These are phyloP conservation scores for Cephus spinipes DNA, from an alignment of 2,888 invertebrate genomes.

Conservation along the genomic window DNA sequence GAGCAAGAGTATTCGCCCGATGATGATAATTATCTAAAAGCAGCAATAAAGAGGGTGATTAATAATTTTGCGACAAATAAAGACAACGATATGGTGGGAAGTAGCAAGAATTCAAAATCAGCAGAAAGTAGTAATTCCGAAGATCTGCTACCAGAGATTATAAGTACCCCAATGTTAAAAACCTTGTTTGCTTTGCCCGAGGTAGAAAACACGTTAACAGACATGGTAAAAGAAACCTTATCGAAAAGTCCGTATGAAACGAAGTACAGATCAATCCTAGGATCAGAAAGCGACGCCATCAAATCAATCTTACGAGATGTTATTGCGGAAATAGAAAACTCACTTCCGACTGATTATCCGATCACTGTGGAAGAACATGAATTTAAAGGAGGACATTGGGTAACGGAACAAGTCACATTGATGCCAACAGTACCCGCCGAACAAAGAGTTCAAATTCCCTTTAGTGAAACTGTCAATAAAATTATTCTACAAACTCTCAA, in stretches of 20 bases:
- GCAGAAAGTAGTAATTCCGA: slow-evolving; percentile 8
- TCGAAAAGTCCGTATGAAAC: slow-evolving; percentile 16
- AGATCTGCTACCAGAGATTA: slow-evolving; percentile 16
- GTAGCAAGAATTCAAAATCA: slow-evolving; percentile 10
- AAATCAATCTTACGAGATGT: slow-evolving; percentile 20
- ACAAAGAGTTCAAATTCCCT: background rate
- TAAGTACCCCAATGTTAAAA: slow-evolving; percentile 38
- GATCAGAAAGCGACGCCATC: slow-evolving; percentile 28
- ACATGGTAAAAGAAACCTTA: slow-evolving; percentile 35
- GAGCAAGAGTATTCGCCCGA: slow-evolving; percentile 11
- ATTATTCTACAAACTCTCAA: slow-evolving; percentile 17
- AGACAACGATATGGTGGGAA: slow-evolving; percentile 18
- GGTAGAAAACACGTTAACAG: slow-evolving; percentile 40
- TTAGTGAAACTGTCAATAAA: background rate
- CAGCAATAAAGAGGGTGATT: slow-evolving; percentile 42
- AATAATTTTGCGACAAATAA: slow-evolving; percentile 42
- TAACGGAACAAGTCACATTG: slow-evolving; percentile 17
- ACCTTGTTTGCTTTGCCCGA: slow-evolving; percentile 41
- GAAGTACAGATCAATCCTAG: slow-evolving; percentile 12
- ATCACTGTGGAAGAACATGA: slow-evolving; percentile 33
- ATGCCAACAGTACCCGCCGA: background rate
- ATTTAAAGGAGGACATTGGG: slow-evolving; percentile 33
- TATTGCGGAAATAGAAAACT: slow-evolving; percentile 27
- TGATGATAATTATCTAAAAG: slow-evolving; percentile 29
- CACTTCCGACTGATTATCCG: slow-evolving; percentile 22